A percentile compares a stretch with the other conserved stretches of the same genome.
Conservation (phyloP, 2,888 invertebrate genomes). For the Lypha dubia region DNA sequence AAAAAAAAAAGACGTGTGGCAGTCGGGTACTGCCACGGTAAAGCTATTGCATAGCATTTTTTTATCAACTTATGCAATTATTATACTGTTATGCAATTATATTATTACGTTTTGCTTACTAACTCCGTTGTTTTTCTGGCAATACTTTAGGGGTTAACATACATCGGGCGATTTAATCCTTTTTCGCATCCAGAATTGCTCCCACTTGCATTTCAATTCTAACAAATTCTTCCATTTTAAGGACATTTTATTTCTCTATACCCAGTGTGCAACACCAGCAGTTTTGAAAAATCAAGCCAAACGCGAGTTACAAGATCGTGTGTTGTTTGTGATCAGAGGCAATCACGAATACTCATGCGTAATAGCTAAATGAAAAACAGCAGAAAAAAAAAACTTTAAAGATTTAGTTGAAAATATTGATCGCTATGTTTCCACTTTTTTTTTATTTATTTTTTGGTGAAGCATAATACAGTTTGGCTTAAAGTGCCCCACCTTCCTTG, state of each 20-base stretch:
- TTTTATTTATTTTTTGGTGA: constrained; percentile 40
- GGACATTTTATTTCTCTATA: not conserved
- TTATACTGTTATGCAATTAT: too few species aligned
- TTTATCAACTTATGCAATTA: too few species aligned
- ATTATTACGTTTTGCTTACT: too few species aligned
- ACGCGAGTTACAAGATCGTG: constrained; percentile 60
- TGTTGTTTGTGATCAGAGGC: constrained; percentile 63
- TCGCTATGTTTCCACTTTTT: constrained; percentile 54
- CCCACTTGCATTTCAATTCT: too few species aligned
- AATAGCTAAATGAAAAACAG: constrained; percentile 57
- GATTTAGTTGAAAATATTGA: constrained; percentile 61
- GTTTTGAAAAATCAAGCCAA: constrained; percentile 28
- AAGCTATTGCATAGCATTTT: too few species aligned
- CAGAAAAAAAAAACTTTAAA: constrained; percentile 66
- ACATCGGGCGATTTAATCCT: too few species aligned
- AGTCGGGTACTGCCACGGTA: too few species aligned
- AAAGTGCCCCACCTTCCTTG: constrained; percentile 73
- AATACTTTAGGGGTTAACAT: too few species aligned
- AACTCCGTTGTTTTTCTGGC: too few species aligned
- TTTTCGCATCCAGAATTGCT: too few species aligned
- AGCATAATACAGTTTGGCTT: constrained; percentile 54
- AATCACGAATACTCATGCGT: constrained; percentile 71
- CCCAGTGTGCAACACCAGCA: constrained; percentile 51
- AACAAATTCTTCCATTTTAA: not conserved
- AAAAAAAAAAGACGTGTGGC: too few species aligned